These are phyloP conservation scores for Pyrochroa serraticornis DNA, from an alignment of 2,888 invertebrate genomes.

Conservation along the genomic window DNA sequence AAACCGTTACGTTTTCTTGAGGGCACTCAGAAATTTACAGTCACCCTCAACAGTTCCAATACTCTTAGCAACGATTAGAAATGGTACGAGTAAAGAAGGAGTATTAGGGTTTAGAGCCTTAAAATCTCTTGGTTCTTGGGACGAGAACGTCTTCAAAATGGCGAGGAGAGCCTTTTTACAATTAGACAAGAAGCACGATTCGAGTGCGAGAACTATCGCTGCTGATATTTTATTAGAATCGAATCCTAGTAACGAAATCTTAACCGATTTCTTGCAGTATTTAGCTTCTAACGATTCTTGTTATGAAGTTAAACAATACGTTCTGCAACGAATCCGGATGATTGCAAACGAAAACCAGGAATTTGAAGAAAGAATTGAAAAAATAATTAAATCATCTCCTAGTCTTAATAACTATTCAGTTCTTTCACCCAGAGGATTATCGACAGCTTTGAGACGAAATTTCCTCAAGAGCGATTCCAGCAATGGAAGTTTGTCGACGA, in stretches of 20 bases:
- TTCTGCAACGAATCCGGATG: constrained; percentile 68
- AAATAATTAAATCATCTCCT: constrained; percentile 55
- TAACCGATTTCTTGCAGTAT: constrained; percentile 61
- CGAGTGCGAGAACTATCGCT: constrained; percentile 73
- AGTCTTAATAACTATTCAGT: constrained; percentile 72
- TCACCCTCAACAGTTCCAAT: constrained; percentile 65
- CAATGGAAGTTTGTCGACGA: constrained; percentile 71
- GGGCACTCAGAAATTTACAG: constrained; percentile 74
- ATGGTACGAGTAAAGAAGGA: constrained; percentile 61
- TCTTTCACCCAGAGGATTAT: constrained; percentile 72
- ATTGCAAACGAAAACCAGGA: constrained; percentile 60
- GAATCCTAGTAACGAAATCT: constrained; percentile 61
- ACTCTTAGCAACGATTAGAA: constrained; percentile 63
- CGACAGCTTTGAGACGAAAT: constrained; percentile 72
- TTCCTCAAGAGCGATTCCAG: constrained; percentile 66
- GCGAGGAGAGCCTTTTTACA: constrained; percentile 68
- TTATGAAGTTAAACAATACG: constrained; percentile 71
- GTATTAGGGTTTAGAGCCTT: constrained; percentile 74
- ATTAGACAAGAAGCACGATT: constrained; percentile 65
- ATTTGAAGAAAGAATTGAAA: constrained; percentile 55
- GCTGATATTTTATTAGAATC: constrained; percentile 71
- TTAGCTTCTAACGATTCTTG: constrained; percentile 59
- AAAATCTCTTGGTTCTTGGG: constrained; percentile 60
- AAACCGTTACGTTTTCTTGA: constrained; percentile 67
- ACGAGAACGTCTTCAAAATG: constrained; percentile 55